phyloP scores from a whole-genome alignment of 2,888 invertebrate species.

The Yponomeuta malinellus region DNA sequence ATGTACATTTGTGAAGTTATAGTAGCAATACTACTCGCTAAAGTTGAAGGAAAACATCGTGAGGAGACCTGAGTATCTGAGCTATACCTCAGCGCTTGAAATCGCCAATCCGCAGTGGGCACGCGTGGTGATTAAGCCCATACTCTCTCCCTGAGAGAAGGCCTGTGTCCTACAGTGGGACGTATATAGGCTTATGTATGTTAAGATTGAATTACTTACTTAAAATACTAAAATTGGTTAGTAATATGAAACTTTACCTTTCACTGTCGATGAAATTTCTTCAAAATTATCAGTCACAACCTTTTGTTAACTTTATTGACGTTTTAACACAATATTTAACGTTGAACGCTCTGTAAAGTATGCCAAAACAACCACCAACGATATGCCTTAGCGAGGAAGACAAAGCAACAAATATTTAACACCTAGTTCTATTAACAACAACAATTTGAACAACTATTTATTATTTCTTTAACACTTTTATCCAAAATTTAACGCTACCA shows the following conservation, averaged over 20 bases:
- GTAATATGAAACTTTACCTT: slow-evolving; percentile 41
- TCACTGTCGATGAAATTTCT: slow-evolving; percentile 47
- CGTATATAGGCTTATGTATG: too few relatives aligned
- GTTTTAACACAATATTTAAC: background rate
- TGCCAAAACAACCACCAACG: slow-evolving; percentile 24
- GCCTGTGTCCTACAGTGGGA: too few relatives aligned
- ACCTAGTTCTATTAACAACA: slow-evolving; percentile 33
- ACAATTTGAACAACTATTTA: slow-evolving; percentile 27
- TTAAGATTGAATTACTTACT: too few relatives aligned
- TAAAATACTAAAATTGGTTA: too few relatives aligned
- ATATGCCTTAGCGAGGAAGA: slow-evolving; percentile 35
- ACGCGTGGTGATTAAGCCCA: too few relatives aligned
- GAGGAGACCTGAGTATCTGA: too few relatives aligned
- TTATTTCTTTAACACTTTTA: slow-evolving; percentile 17
- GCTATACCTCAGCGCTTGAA: too few relatives aligned
- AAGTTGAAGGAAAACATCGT: too few relatives aligned
- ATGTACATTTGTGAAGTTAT: too few relatives aligned
- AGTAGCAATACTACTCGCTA: too few relatives aligned
- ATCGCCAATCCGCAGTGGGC: too few relatives aligned
- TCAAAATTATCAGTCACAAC: slow-evolving; percentile 39
- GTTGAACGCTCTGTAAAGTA: slow-evolving; percentile 43
- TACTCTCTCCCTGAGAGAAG: too few relatives aligned
- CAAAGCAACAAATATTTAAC: slow-evolving; percentile 25
- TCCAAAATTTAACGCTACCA: slow-evolving; percentile 6
- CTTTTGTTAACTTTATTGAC: slow-evolving; percentile 19